These are phyloP conservation scores for Apostichopus parvimensis DNA, from an alignment of 35 echinoderm and acorn worm genomes.

Conservation along the genomic window DNA sequence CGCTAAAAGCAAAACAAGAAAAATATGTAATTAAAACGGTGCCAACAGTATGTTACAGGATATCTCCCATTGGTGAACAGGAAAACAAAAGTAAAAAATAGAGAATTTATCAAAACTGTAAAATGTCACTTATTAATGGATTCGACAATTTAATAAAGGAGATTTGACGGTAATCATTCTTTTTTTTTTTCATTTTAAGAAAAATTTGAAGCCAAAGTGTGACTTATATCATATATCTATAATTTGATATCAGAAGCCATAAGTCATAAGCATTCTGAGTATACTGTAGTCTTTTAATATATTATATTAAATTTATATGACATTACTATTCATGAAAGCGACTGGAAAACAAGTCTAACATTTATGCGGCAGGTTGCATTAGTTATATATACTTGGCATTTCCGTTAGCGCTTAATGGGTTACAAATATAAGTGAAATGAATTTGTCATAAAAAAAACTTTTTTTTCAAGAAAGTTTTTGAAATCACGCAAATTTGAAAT, in stretches of 20 bases:
- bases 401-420: too few relatives aligned
- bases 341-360: too few relatives aligned
- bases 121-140: neutral
- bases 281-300: too few relatives aligned
- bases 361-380: too few relatives aligned
- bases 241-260: neutral
- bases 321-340: too few relatives aligned
- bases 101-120: neutral
- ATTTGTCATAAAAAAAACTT: too few relatives aligned
- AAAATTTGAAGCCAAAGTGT: neutral
- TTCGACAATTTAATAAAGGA: neutral
- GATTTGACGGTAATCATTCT: neutral
- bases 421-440: too few relatives aligned
- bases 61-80: neutral
- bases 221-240: neutral
- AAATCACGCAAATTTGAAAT: too few relatives aligned
- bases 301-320: too few relatives aligned
- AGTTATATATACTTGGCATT: too few relatives aligned
- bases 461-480: too few relatives aligned
- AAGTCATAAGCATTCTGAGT: too few relatives aligned
- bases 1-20: neutral
- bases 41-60: neutral
- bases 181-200: neutral
- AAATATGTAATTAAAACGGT: slow-evolving; percentile 12
- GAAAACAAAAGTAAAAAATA: neutral